Base-by-base conservation (phyloP, 2,113 vertebrate genomes). In the Laticauda colubrina region DNA sequence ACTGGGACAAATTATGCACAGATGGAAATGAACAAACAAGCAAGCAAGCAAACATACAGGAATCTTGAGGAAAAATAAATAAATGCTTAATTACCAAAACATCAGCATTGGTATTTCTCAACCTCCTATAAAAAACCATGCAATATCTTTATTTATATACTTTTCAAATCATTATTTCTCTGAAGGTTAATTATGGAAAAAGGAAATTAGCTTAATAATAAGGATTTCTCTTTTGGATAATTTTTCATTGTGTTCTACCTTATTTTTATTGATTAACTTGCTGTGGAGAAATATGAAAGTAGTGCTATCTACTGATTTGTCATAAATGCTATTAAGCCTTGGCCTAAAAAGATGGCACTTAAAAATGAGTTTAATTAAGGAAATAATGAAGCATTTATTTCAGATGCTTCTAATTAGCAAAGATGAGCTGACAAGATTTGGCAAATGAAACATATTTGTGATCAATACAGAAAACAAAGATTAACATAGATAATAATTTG, bases 261-360 rank as follows among this genome's bases (percentile, higher is more conserved):
- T 93, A 93, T 93, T 89, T 90, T 90, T 93, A 93, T 93, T 93
- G 92, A 93, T 93, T 90, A 93, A 90, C 89, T 54, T 85, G 8
- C 89, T 3, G 4, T 23, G 53, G 56, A 93, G n/a, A 34, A 85
- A 90, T 34, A 90, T 54, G 57, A 90, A 90, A 87, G 45, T 34
- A 87, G 45, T 24, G 26, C 45, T 86, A 54, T 90, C 86, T 86
- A 85, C 55, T 86, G 90, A 57, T 86, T 90, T 90, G 89, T 93
- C 92, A 90, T 90, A 45, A 86, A 23, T 93, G 90, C n/a, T 85
- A 55, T 93, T 90, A 93, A 61, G 55, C 75, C 39, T 89, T 89
- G 75, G 87, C 91, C 56, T 61, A 87, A 90, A 90, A 89, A 64
- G 56, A 90, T 87, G 89, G 89, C 61, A 90, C 54, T 93, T 90